Evolutionary conservation across 37 sponge, comb jelly and placozoan species (phyloP).

Genomic region (Ephydatia muelleri): DNA sequence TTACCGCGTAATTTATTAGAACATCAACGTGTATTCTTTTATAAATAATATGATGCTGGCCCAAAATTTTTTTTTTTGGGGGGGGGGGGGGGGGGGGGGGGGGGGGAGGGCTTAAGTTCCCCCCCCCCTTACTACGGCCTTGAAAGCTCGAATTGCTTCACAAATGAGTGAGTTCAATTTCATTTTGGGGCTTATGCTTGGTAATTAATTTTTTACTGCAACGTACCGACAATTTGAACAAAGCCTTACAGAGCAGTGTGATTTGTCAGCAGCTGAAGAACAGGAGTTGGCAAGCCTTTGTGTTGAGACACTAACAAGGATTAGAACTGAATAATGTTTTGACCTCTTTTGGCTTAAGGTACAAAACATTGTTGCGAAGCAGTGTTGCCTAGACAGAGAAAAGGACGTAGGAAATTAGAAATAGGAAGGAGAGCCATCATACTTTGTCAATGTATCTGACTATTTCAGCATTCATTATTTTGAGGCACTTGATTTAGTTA

Average conservation of each 20-base stretch:
- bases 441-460: too few relatives aligned
- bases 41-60: too few relatives aligned
- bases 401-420: constrained; percentile 43
- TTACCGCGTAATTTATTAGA: too few relatives aligned
- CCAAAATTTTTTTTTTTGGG: too few relatives aligned
- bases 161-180: too few relatives aligned
- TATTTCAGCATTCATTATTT: constrained; percentile 2
- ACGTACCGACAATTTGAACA: constrained; percentile 57
- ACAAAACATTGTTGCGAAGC: constrained; percentile 17
- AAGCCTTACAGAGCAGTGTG: constrained; percentile 26
- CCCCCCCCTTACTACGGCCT: too few relatives aligned
- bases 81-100: too few relatives aligned
- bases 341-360: constrained; percentile 38
- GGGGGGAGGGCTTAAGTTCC: too few relatives aligned
- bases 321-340: constrained; percentile 43
- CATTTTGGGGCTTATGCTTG: constrained; percentile 53
- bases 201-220: constrained; percentile 45
- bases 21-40: too few relatives aligned
- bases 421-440: constrained; percentile 3
- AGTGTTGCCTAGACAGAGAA: constrained; percentile 25
- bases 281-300: too few relatives aligned
- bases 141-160: too few relatives aligned
- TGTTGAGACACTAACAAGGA: constrained; percentile 37
- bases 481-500: constrained; percentile 59
- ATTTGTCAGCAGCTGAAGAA: too few relatives aligned